Percentiles rank a stretch among this genome's conserved stretches.
Evolutionary conservation across 2,888 invertebrate genomes (phyloP).

Genomic region (Polymixis lichenea): DNA sequence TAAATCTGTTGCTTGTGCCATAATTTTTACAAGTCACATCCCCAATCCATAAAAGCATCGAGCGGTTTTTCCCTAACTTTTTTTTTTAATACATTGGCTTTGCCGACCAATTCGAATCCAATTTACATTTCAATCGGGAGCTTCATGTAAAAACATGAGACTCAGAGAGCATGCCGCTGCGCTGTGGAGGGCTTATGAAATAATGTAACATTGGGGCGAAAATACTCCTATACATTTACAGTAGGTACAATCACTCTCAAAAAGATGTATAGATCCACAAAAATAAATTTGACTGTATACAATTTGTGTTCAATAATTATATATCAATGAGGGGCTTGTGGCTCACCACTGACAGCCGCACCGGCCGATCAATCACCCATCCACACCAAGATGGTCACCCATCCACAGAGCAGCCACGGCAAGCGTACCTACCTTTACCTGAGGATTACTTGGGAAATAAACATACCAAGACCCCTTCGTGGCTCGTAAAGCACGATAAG

Average conservation of each 20-base stretch:
- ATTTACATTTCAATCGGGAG: conserved; percentile 87
- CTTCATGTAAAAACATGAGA: conserved; percentile 87
- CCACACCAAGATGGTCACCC: no score
- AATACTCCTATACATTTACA: conserved; percentile 69
- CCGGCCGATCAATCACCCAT: no score
- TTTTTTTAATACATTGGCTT: conserved; percentile 81
- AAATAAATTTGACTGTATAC: not conserved
- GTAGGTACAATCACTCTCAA: conserved; percentile 34
- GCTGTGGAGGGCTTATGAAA: conserved; percentile 80
- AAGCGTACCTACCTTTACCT: no score
- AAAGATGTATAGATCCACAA: not conserved
- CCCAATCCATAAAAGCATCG: conserved; percentile 75
- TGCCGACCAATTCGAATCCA: conserved; percentile 86
- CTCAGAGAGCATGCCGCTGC: conserved; percentile 73
- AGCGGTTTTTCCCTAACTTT: conserved; percentile 75
- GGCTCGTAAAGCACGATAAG: no score
- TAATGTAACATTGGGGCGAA: conserved; percentile 77
- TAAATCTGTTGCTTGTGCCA: conserved; percentile 67
- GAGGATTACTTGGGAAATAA: no score
- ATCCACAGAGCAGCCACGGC: no score
- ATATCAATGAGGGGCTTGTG: no score
- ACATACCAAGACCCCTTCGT: no score
- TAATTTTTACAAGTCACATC: conserved; percentile 76
- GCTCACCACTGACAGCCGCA: no score
- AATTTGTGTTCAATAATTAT: not conserved